Evolutionary conservation across 2,888 invertebrate genomes (phyloP), one percentile per base, ranked within the genome.

Genomic region (Heliconius cydno): DNA sequence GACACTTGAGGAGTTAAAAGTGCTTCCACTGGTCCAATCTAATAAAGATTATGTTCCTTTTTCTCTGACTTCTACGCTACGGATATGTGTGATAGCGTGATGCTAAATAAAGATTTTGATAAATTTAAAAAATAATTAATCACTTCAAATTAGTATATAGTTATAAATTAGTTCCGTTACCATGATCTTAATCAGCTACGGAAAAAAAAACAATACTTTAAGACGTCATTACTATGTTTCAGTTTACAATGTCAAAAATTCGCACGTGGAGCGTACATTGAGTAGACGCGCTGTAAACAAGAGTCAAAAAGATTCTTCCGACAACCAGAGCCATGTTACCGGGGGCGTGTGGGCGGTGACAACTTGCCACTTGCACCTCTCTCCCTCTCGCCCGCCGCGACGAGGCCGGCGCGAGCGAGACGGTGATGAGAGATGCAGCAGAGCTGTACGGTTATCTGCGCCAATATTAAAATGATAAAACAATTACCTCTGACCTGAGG

Each of bases 401-500:
- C 76, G 66, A 82, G 83, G 72, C 72, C 79, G 82, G 88, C 80
- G 83, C 72, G 88, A 91, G 81, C 76, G 88, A 85, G 91, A 91
- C 83, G 80, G 84, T 82, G 19, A 76, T 65, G 70, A 66, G 38
- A 41, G 77, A 52, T 67, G 66, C 73, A 76, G 63, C 63, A 84
- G 85, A 85, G 83, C 65, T 83, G 83, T 84, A 83, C 83, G 83
- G 71, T 86, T 85, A 86, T 88, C 88, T 88, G 87, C 87, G 87
- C 85, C 84, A 87, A 89, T 87, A 85, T 87, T 85, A 84, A 85
- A 84, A 86, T 86, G 89, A 90, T 91, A 91, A 89, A 90, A 89
- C 88, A 85, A 89, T 89, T 89, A 91, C 91, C 89, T 91, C 86
- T 91, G 91, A 92, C 91, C 92, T 87, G 81, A 30, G 71, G 76